Percentiles rank a stretch among this genome's conserved stretches.
phyloP scores from a whole-genome alignment of 1,140 invertebrate genomes.

The Ceratina japonica region DNA sequence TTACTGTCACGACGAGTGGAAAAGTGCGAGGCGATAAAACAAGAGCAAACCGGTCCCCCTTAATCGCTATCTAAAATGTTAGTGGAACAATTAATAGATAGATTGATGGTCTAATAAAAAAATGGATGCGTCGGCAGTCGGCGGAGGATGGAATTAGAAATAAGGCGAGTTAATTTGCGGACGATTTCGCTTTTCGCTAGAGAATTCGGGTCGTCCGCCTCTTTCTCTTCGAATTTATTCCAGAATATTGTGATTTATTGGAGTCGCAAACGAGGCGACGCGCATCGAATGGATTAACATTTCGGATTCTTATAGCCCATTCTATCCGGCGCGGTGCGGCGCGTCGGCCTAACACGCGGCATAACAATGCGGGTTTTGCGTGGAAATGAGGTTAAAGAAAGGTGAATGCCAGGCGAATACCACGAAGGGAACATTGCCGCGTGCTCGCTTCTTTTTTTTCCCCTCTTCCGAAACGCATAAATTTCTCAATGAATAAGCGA shows the following conservation, averaged over 20 bases:
- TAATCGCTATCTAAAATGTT: too few relatives aligned
- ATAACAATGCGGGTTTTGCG: conserved; percentile 57
- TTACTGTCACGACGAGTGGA: too few relatives aligned
- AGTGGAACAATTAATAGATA: too few relatives aligned
- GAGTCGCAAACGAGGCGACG: conserved; percentile 10
- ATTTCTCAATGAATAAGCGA: too few relatives aligned
- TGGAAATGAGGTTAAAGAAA: conserved; percentile 62
- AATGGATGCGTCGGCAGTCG: background rate
- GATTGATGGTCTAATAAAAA: too few relatives aligned
- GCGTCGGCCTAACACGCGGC: conserved; percentile 30
- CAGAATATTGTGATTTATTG: conserved; percentile 42
- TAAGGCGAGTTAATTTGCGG: background rate
- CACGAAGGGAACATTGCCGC: conserved; percentile 9
- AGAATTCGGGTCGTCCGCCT: background rate
- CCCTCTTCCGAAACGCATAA: too few relatives aligned
- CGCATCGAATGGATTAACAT: conserved; percentile 53
- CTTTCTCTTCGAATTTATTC: conserved; percentile 13
- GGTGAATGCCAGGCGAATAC: conserved; percentile 47
- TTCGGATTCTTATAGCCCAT: conserved; percentile 30
- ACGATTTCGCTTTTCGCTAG: background rate
- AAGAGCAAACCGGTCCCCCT: too few relatives aligned
- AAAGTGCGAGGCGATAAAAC: too few relatives aligned
- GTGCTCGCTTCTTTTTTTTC: background rate
- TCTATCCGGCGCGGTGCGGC: conserved; percentile 18
- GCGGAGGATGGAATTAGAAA: background rate